These are phyloP conservation scores for Parascotia fuliginaria DNA, from an alignment of 2,888 invertebrate genomes.

Conservation along the genomic window DNA sequence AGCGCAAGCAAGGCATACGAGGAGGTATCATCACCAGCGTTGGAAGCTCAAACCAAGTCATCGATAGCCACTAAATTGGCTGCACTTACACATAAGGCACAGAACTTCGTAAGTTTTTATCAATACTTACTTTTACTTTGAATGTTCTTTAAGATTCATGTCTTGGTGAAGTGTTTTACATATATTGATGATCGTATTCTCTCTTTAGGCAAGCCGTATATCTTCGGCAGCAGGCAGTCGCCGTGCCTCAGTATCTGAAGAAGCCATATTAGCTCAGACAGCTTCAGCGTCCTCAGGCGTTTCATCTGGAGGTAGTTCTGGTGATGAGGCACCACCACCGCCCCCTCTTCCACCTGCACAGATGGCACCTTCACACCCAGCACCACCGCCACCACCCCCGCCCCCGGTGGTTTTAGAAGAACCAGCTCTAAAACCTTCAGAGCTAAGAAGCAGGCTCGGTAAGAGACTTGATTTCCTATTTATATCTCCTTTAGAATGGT, in stretches of 20 bases:
- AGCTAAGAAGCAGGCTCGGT: slow-evolving; percentile 82
- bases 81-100: slow-evolving; percentile 78
- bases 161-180: too few species aligned
- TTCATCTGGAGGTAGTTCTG: slow-evolving; percentile 75
- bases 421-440: slow-evolving; percentile 85
- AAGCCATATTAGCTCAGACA: slow-evolving; percentile 56
- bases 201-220: slow-evolving; percentile 72
- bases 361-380: background rate
- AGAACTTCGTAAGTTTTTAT: slow-evolving; percentile 79
- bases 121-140: too few species aligned
- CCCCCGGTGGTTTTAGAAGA: slow-evolving; percentile 87
- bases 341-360: slow-evolving; percentile 88
- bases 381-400: slow-evolving; percentile 67
- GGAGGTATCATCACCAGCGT: slow-evolving; percentile 66
- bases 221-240: slow-evolving; percentile 80
- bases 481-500: too few species aligned
- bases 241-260: slow-evolving; percentile 73
- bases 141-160: too few species aligned
- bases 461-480: too few species aligned
- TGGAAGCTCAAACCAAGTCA: slow-evolving; percentile 68
- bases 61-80: slow-evolving; percentile 77
- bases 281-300: slow-evolving; percentile 76
- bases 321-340: slow-evolving; percentile 88
- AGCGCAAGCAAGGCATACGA: slow-evolving; percentile 78
- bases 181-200: background rate